Percentiles rank a stretch among this genome's conserved stretches.
phyloP scores from a whole-genome alignment of 2,113 vertebrate genomes.

The Hystrix brachyura region DNA sequence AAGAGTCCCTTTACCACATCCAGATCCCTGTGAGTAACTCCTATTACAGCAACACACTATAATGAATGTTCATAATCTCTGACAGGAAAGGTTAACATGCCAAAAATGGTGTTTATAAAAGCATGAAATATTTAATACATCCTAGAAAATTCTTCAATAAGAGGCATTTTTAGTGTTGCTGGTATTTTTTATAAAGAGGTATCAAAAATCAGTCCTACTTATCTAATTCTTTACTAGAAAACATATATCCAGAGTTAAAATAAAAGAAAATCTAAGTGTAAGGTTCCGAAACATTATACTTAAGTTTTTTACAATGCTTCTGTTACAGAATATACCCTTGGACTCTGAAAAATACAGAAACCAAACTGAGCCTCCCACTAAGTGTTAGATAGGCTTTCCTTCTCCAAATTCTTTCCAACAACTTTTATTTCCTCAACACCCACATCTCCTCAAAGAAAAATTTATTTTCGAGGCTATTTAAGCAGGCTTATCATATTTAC shows the following conservation, averaged over 20 bases:
- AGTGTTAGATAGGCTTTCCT: too few species aligned
- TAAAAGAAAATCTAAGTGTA: background rate
- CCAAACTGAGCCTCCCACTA: background rate
- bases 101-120: constrained; percentile 17
- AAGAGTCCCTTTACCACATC: background rate
- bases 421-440: background rate
- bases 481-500: background rate
- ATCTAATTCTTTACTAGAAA: background rate
- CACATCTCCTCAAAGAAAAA: background rate
- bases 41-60: background rate
- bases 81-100: background rate
- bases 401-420: background rate
- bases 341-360: background rate
- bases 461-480: constrained; percentile 13
- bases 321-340: background rate
- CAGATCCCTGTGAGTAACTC: background rate
- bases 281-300: background rate
- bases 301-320: background rate
- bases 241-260: background rate
- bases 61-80: background rate
- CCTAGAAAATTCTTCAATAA: background rate
- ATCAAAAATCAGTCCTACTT: background rate
- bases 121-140: background rate
- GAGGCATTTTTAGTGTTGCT: background rate
- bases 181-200: background rate